Conservation (phyloP, 2,888 invertebrate species). For the Leucoma salicis region DNA sequence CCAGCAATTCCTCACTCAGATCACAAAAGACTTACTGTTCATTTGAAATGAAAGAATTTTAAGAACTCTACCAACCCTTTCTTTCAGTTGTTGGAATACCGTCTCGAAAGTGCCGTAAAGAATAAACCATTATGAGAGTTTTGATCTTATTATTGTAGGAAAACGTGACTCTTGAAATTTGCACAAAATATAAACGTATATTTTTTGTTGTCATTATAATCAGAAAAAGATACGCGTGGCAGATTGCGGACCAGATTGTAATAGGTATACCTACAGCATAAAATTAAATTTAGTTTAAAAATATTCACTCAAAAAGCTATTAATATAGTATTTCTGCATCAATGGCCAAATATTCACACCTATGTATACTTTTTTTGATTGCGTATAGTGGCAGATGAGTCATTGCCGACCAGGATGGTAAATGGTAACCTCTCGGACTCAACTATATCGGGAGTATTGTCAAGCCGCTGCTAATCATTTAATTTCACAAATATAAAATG, state of each 20-base stretch:
- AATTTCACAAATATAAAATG: too few species aligned
- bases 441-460: too few species aligned
- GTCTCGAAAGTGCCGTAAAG: constrained; percentile 15
- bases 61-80: constrained; percentile 7
- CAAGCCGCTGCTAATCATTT: too few species aligned
- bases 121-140: constrained; percentile 20
- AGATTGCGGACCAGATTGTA: constrained; percentile 20
- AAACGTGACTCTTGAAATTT: constrained; percentile 31
- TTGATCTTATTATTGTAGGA: constrained; percentile 26
- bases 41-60: constrained; percentile 13
- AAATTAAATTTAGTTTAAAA: constrained; percentile 2
- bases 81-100: constrained; percentile 22
- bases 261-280: background rate
- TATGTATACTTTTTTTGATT: too few species aligned
- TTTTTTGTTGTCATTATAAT: constrained; percentile 26
- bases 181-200: constrained; percentile 13
- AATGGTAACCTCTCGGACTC: too few species aligned
- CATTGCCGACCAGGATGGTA: too few species aligned
- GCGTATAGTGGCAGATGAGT: too few species aligned
- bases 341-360: constrained; percentile 15
- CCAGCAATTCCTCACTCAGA: constrained; percentile 35
- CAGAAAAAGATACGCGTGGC: constrained; percentile 16
- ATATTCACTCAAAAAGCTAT: background rate
- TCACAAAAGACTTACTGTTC: constrained; percentile 22
- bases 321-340: background rate